Base-by-base conservation (phyloP, 2,888 invertebrate genomes). In the Dorcus parallelipipedus region DNA sequence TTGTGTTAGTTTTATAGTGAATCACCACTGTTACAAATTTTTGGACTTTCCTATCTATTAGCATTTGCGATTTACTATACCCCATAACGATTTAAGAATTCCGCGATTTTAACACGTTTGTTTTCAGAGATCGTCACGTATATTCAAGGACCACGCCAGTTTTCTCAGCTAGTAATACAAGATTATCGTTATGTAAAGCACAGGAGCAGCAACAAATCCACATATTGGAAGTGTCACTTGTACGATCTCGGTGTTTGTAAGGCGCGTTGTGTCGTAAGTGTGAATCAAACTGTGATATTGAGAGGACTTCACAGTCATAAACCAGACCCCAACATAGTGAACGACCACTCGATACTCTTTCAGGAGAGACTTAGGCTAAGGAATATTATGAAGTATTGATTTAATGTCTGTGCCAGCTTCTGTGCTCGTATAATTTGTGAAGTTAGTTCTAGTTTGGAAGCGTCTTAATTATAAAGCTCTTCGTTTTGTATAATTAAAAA, bases 191-290 rank as follows among this genome's bases (percentile, higher is more conserved):
- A 74, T 61, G 67, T 76, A 38, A 78, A 77, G 61, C 77, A 78
- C 53, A 66, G 75, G 59, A 75, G 76, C 63, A 68, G 69, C 2
- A 67, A 70, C 52, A 67, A 63, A n/a, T 71, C 72, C 6, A 75
- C 75, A 0, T 78, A 78, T 59, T 78, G 77, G 76, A 78, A 77
- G 63, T 78, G 78, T 57, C 68, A 71, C 42, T 56, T 69, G 38
- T 78, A 77, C 58, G 76, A 78, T 55, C 65, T 65, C 17, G 74
- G 75, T 4, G 52, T 59, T 9, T 78, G 78, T 58, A 73, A 73
- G 58, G 75, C 76, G 6, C 67, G 78, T 60, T 73, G 73, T 52
- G 64, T 67, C 9, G 67, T 72, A 38, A 65, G 68, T 6, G 39
- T 51, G 3, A 50, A 71, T 57, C 67, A 69, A 53, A 66, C 67